Evolutionary conservation across 2,113 vertebrate genomes (phyloP).

Genomic region (Garra rufa): DNA sequence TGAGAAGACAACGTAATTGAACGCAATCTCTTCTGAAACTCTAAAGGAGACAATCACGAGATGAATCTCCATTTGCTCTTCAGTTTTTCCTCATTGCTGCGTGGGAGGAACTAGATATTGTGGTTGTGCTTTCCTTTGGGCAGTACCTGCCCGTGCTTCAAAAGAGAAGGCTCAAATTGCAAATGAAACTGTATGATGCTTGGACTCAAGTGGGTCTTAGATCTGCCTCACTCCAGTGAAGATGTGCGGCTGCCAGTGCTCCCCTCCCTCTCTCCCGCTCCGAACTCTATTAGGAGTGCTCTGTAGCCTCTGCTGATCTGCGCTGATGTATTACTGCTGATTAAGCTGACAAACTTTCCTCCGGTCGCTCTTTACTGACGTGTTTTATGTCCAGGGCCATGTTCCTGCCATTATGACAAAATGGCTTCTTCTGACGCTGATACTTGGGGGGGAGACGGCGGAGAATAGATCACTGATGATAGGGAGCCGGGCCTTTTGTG

Average conservation of each 20-base stretch:
- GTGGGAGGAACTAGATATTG: background rate
- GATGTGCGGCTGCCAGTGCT: background rate
- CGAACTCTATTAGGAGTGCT: constrained; percentile 15
- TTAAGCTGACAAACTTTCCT: constrained; percentile 49
- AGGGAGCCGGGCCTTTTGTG: constrained; percentile 31
- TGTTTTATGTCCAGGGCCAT: constrained; percentile 43
- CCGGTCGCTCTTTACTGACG: constrained; percentile 28
- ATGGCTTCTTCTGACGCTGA: constrained; percentile 14
- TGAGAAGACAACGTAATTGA: too few species aligned
- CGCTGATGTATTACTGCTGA: constrained; percentile 50
- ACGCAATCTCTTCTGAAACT: background rate
- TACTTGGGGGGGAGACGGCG: constrained; percentile 25
- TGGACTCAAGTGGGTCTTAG: constrained; percentile 42
- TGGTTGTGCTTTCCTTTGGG: background rate
- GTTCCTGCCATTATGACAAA: constrained; percentile 38
- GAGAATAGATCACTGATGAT: constrained; percentile 44
- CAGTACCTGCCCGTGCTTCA: background rate
- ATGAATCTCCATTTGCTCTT: background rate
- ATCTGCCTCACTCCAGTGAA: constrained; percentile 51
- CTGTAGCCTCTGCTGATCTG: constrained; percentile 37
- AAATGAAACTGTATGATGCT: constrained; percentile 33
- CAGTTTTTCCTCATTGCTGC: background rate
- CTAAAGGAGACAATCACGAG: background rate
- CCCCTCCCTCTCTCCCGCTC: background rate
- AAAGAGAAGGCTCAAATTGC: constrained; percentile 6